Evolutionary conservation across 2,797 vertebrate genomes (phyloP).

Genomic region (Pelobates cultripes): DNA sequence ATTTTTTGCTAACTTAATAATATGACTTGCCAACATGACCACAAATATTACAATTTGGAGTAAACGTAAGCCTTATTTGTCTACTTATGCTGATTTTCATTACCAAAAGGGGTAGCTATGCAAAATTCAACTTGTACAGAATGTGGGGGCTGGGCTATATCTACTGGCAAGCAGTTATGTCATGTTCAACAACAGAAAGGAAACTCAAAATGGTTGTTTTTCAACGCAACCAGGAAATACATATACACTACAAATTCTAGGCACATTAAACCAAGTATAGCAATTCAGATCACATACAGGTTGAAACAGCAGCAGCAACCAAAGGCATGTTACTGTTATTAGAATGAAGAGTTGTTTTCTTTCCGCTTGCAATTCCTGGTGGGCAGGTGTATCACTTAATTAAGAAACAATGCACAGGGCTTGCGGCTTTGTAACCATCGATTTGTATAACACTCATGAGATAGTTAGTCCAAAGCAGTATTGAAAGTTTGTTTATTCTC

Average conservation of each 20-base stretch:
- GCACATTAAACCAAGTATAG: not conserved
- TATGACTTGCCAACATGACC: too few relatives aligned
- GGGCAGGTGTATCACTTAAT: slow-evolving; percentile 25
- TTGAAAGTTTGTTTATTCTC: not conserved
- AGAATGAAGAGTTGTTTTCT: too few relatives aligned
- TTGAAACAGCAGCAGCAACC: not conserved
- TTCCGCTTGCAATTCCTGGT: not conserved
- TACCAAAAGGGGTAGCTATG: too few relatives aligned
- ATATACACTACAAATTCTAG: not conserved
- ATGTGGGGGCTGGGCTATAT: too few relatives aligned
- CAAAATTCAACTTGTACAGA: too few relatives aligned
- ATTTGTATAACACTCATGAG: not conserved
- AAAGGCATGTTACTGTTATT: not conserved
- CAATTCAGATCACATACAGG: not conserved
- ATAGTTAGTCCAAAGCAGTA: not conserved
- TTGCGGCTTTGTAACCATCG: not conserved
- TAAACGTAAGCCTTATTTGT: too few relatives aligned
- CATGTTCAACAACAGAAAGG: too few relatives aligned
- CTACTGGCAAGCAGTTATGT: too few relatives aligned
- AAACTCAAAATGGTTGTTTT: not conserved
- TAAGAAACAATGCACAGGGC: slow-evolving; percentile 10
- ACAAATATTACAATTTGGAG: too few relatives aligned
- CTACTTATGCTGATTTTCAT: too few relatives aligned
- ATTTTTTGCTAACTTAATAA: too few relatives aligned
- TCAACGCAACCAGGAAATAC: not conserved